Evolutionary conservation across 1,140 invertebrate species (phyloP).

Genomic region (Camponotus floridanus): DNA sequence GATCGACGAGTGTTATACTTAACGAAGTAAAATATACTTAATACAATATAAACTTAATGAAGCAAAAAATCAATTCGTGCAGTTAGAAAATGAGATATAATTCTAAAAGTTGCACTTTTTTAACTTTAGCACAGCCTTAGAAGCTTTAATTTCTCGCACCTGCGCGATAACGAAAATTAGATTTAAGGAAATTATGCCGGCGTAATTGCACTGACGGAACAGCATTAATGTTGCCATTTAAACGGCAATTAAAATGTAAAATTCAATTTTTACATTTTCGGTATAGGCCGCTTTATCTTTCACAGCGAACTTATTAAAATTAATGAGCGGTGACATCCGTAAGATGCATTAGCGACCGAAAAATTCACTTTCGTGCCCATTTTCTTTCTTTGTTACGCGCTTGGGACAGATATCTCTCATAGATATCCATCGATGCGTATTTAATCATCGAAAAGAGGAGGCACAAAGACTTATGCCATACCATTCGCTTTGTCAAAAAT

Average conservation of each 20-base stretch:
- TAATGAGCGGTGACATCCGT: background rate
- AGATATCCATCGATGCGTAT: background rate
- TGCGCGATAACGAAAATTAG: slow-evolving; percentile 43
- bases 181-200: slow-evolving; percentile 44
- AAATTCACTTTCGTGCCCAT: slow-evolving; percentile 19
- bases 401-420: background rate
- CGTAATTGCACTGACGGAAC: slow-evolving; percentile 58
- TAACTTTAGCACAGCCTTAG: slow-evolving; percentile 29
- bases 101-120: slow-evolving; percentile 22
- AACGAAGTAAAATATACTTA: background rate
- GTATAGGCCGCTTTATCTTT: slow-evolving; percentile 6
- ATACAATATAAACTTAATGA: background rate
- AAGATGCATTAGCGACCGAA: slow-evolving; percentile 37
- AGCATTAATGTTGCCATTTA: slow-evolving; percentile 56
- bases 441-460: background rate
- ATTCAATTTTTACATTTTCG: slow-evolving; percentile 56
- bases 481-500: background rate
- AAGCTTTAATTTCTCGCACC: slow-evolving; percentile 19
- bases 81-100: slow-evolving; percentile 2
- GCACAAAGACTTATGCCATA: background rate
- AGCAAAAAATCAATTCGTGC: background rate
- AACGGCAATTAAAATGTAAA: slow-evolving; percentile 39
- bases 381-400: background rate
- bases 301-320: slow-evolving; percentile 48
- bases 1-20: background rate